phyloP scores from a whole-genome alignment of 1,140 invertebrate genomes.

The Nephotettix cincticeps region DNA sequence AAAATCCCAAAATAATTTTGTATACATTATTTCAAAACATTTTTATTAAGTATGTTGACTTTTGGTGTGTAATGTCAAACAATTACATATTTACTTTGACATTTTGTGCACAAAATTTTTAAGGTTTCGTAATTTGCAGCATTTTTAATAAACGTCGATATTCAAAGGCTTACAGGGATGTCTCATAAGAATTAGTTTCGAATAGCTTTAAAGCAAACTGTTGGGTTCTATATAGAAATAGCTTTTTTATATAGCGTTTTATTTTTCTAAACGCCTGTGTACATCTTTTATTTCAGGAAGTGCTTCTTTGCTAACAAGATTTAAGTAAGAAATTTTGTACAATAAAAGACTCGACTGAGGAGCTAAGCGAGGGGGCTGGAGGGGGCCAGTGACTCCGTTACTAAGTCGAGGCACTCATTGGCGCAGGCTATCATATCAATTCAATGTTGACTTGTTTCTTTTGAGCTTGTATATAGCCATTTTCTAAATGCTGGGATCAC shows the following conservation, averaged over 20 bases:
- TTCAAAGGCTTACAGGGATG: constrained; percentile 14
- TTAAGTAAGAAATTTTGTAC: too few relatives aligned
- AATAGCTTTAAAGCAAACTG: constrained; percentile 12
- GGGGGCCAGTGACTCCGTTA: too few relatives aligned
- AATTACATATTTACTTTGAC: not conserved
- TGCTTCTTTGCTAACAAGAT: constrained; percentile 1
- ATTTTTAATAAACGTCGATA: constrained; percentile 5
- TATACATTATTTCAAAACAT: not conserved
- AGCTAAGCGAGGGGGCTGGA: too few relatives aligned
- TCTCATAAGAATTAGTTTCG: constrained; percentile 11
- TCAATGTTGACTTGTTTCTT: not conserved
- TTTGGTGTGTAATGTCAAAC: constrained; percentile 4
- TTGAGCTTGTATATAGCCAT: constrained; percentile 21
- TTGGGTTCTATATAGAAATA: constrained; percentile 10
- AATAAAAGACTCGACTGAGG: too few relatives aligned
- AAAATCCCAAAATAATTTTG: constrained; percentile 3
- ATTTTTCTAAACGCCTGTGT: constrained; percentile 10
- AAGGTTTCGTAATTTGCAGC: not conserved
- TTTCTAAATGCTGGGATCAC: not conserved
- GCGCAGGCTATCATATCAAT: constrained; percentile 18
- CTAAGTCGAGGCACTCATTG: too few relatives aligned
- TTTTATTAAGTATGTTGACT: not conserved
- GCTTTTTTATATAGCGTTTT: constrained; percentile 14
- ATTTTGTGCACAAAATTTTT: not conserved
- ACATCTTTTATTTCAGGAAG: constrained; percentile 4